Conservation (phyloP, 2,113 vertebrate species). For the Phrynosoma platyrhinos region DNA sequence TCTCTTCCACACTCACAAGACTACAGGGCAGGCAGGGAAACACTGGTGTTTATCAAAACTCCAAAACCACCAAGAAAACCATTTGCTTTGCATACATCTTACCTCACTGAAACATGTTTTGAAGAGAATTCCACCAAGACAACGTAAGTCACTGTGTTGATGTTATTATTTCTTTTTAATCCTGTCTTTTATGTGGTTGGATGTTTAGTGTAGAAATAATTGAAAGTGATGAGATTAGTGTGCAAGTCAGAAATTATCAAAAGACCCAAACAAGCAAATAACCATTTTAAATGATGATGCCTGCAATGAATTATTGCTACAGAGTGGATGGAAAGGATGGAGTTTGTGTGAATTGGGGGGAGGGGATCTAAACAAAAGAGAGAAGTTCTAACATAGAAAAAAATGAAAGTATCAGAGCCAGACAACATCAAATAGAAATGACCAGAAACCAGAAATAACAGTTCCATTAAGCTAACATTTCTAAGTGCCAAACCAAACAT, state of each 20-base stretch:
- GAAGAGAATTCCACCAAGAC: neutral
- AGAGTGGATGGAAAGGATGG: neutral
- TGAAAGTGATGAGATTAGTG: conserved; percentile 46
- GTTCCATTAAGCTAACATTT: neutral
- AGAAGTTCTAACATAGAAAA: neutral
- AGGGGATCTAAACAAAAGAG: neutral
- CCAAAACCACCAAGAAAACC: conserved; percentile 11
- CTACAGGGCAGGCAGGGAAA: neutral
- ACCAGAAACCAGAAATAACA: neutral
- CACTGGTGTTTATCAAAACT: conserved; percentile 53
- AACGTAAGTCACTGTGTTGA: conserved; percentile 15
- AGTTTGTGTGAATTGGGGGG: too few relatives aligned
- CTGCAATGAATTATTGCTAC: conserved; percentile 44
- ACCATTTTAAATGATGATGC: conserved; percentile 8
- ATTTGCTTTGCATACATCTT: conserved; percentile 45
- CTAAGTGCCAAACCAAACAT: neutral
- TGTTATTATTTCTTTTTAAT: neutral
- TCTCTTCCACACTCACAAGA: neutral
- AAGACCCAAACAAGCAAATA: conserved; percentile 51
- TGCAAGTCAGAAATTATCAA: conserved; percentile 37
- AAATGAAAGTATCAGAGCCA: neutral
- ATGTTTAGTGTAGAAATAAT: conserved; percentile 57
- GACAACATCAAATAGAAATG: neutral
- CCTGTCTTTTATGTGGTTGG: conserved; percentile 34
- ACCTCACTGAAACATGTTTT: conserved; percentile 2